Evolutionary conservation across 2,888 invertebrate genomes (phyloP), one percentile per base, ranked within the genome.

Genomic region (Uropetala carovei): DNA sequence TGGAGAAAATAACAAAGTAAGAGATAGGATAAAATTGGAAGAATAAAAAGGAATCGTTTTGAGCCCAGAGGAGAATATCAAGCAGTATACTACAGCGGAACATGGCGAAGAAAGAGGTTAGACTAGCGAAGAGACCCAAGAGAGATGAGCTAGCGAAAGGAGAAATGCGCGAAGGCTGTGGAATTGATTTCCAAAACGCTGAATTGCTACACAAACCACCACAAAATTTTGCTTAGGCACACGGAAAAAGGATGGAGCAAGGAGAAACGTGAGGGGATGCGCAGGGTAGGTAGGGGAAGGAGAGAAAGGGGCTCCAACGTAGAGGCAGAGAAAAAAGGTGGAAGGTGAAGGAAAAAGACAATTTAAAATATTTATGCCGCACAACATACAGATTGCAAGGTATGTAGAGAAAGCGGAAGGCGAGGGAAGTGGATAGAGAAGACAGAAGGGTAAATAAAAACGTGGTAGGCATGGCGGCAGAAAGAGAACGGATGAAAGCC

Each of bases 171-270:
- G 43, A 5, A 43, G 43, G 43, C 43, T 43, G 43, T 43, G 43
- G 43, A 43, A 43, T 43, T 43, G 43, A 43, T 43, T 5, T 43
- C 43, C 43, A 13, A 68, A 68, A 16, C 68, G 68, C 68, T 68
- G 68, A 68, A 22, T 68, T 68, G 68, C 68, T n/a, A 68, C n/a
- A 68, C 68, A 68, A 68, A 68, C n/a, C 68, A 11, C 68, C 68
- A 68, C 68, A 68, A n/a, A n/a, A 68, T 68, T 68, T 68, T 68
- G 68, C 68, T 68, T 68, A 68, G 16, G n/a, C 64, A n/a, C 7
- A 64, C 64, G n/a, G 16, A 68, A 68, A 68, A 22, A 68, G 11
- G 68, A 68, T 68, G 68, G 68, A 10, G 2, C 9, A 68, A n/a
- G 68, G 68, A 10, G n/a, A 68, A 68, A n/a, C 68, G 68, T n/a